Evolutionary conservation across 2,888 invertebrate species (phyloP).

Genomic region (Eilema sororculum): DNA sequence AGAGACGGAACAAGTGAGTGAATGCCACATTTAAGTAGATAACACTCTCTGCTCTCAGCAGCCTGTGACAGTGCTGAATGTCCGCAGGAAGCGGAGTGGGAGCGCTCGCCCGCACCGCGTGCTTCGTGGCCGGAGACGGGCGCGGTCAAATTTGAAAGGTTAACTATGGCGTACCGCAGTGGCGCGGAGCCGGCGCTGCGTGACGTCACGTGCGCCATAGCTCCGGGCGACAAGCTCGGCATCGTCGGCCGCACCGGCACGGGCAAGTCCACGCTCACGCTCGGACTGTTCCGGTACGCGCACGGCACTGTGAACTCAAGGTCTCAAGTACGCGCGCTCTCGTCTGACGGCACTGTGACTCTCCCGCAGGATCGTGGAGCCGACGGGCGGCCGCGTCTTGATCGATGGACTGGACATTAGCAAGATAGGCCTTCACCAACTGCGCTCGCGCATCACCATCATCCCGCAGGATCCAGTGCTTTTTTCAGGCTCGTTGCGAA

Average conservation of each 20-base stretch:
- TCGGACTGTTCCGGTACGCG: slow-evolving; percentile 90
- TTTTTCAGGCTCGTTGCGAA: slow-evolving; percentile 95
- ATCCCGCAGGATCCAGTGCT: slow-evolving; percentile 98
- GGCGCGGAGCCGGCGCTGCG: slow-evolving; percentile 96
- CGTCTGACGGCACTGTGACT: too few species aligned
- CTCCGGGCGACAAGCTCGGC: slow-evolving; percentile 95
- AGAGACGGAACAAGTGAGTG: slow-evolving; percentile 90
- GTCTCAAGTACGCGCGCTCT: not conserved
- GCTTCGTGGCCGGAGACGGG: slow-evolving; percentile 94
- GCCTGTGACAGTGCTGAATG: not conserved
- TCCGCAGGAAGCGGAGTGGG: slow-evolving; percentile 93
- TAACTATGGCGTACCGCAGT: slow-evolving; percentile 94
- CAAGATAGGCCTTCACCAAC: slow-evolving; percentile 93
- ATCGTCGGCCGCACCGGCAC: slow-evolving; percentile 97
- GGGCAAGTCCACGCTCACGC: slow-evolving; percentile 96
- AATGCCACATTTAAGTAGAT: not conserved
- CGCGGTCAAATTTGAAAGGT: slow-evolving; percentile 92
- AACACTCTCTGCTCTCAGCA: not conserved
- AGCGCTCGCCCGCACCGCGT: slow-evolving; percentile 87
- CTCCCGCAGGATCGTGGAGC: slow-evolving; percentile 87
- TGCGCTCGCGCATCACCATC: slow-evolving; percentile 94
- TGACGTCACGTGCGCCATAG: slow-evolving; percentile 91
- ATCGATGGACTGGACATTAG: slow-evolving; percentile 95
- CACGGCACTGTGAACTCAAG: not conserved
- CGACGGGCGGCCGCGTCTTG: slow-evolving; percentile 92